phyloP scores from a whole-genome alignment of 2,888 invertebrate species.

The Habroteleia sp. region DNA sequence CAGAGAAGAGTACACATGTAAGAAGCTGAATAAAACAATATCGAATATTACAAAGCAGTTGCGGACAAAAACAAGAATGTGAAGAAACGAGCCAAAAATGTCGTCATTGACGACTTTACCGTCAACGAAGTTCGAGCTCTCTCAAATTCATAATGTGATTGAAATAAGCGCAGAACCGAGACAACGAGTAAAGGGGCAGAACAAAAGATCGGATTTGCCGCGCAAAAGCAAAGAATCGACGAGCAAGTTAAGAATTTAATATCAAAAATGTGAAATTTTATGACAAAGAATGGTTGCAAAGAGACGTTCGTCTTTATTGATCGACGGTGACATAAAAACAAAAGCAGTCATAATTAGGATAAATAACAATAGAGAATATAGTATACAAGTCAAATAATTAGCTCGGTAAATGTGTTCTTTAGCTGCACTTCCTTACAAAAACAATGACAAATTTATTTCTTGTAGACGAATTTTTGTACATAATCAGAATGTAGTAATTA shows the following conservation, averaged over 20 bases:
- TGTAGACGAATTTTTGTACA: no score
- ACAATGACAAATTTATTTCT: no score
- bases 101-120: constrained; percentile 28
- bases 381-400: constrained; percentile 3
- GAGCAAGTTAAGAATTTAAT: constrained; percentile 54
- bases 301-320: constrained; percentile 30
- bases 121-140: constrained; percentile 46
- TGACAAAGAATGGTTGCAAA: constrained; percentile 40
- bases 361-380: constrained; percentile 13
- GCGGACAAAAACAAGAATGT: constrained; percentile 19
- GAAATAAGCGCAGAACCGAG: constrained; percentile 55
- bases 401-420: no score
- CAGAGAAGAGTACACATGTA: constrained; percentile 40
- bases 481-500: no score
- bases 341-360: constrained; percentile 34
- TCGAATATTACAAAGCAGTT: constrained; percentile 42
- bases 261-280: constrained; percentile 48
- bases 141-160: constrained; percentile 51
- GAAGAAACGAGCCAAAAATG: constrained; percentile 40
- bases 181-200: constrained; percentile 36
- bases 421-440: no score
- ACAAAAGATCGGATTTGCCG: constrained; percentile 51
- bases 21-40: constrained; percentile 37
- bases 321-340: constrained; percentile 44
- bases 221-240: constrained; percentile 42